Conservation (phyloP, 2,888 invertebrate species). For the Diarsia mendica region DNA sequence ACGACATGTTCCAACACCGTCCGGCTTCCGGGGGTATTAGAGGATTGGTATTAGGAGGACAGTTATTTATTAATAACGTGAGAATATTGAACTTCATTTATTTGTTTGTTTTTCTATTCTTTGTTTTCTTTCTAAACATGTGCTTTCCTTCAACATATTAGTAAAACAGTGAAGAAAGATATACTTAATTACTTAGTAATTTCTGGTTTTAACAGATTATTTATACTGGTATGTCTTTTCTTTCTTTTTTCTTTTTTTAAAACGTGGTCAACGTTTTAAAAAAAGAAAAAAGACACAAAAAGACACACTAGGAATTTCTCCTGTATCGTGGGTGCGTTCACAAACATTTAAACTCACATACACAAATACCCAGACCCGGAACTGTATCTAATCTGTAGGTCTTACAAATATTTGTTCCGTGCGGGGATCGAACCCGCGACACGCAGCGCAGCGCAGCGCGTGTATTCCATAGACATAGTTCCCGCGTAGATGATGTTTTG, state of each 20-base stretch:
- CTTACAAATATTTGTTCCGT: too few species aligned
- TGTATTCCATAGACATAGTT: too few species aligned
- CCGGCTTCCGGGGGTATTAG: background rate
- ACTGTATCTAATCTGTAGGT: too few species aligned
- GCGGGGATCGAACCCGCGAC: too few species aligned
- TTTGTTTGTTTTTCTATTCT: background rate
- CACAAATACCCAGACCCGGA: too few species aligned
- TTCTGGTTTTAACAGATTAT: background rate
- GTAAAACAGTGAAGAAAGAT: background rate
- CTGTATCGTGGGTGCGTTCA: too few species aligned
- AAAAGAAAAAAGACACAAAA: too few species aligned
- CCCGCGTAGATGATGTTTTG: background rate
- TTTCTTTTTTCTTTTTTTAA: too few species aligned
- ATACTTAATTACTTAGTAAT: background rate
- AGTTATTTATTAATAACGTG: conserved; percentile 22
- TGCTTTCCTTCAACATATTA: background rate
- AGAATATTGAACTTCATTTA: conserved; percentile 1
- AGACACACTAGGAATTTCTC: too few species aligned
- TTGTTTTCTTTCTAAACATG: background rate
- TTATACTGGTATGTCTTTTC: background rate
- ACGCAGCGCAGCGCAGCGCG: too few species aligned
- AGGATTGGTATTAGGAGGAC: background rate
- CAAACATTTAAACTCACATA: too few species aligned
- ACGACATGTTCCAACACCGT: conserved; percentile 6
- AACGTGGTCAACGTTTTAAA: too few species aligned